Base-by-base conservation (phyloP, 1,140 invertebrate genomes). In the Halesus radiatus region DNA sequence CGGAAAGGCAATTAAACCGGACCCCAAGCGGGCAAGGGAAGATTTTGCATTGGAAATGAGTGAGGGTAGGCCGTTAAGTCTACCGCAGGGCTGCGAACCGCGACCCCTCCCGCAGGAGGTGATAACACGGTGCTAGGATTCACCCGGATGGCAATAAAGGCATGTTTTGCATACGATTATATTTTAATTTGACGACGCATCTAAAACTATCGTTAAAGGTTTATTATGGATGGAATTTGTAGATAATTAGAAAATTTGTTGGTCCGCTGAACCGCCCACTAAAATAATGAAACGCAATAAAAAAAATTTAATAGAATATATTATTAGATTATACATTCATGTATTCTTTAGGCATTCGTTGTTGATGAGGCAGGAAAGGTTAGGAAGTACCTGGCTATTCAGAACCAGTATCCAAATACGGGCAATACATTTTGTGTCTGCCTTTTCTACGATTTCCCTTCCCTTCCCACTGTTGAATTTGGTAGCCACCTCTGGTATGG, bases 1-100 rank as follows among this genome's bases (percentile, higher is more conserved):
- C 81, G 81, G 81, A 80, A 79, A 80, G 77, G 81, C 81, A 83
- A 83, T 83, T 83, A 83, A 83, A 62, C 70, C 72, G 77, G 79
- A 79, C 79, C 81, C 45, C 58, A 50, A 68, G 29, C 53, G 77
- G 32, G 76, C 62, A 29, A 54, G 80, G 80, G 78, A 79, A 83
- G 79, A 79, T 76, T 83, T 83, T 83, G 81, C 81, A 83, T 83
- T 64, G 79, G 76, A 79, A 80, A 83, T 83, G 76, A 83, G 79
- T 56, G 52, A 74, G 72, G 54, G 54, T n/a, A 62, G 74, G 72
- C 81, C 78, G 75, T 82, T 82, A 82, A 79, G 77, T 58, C 78
- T 53, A 80, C 78, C 81, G 58, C 76, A 73, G 37, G 52, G 18
- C 53, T 75, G 18, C 26, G 53, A 20, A 16, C 53, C 29, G 53